Evolutionary conservation across 2,888 invertebrate species (phyloP), one percentile per base, ranked within the genome.

Genomic region (Drosophila sordidula): DNA sequence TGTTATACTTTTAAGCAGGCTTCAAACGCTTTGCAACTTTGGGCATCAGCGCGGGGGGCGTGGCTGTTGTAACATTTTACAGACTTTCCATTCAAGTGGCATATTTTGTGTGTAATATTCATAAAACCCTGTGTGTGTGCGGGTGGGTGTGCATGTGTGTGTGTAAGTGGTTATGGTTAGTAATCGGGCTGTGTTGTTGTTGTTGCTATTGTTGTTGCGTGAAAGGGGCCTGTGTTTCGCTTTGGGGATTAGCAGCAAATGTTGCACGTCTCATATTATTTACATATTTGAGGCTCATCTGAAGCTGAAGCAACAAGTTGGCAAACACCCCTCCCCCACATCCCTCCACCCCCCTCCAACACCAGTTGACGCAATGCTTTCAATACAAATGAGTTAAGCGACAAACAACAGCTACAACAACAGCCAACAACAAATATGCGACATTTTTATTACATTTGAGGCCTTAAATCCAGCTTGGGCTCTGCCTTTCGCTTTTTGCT

Each of bases 31-130:
- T 56, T 39, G 12, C 6, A 29, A 41, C 26, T 29, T 18, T 18
- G 44, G 22, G 44, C 25, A n/a, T 18, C 3, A 29, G 29, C 9
- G 9, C 9, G 29, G 29, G 29, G 38, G 54, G 73, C 52, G 62
- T 57, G 70, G 69, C 55, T 38, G 52, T 8, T 68, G 62, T 63
- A 64, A 42, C 65, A 61, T 65, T 75, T 75, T 64, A 65, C 70
- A 62, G 66, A 55, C 42, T 75, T 74, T 74, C 47, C 74, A 73
- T 73, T 75, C 78, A 75, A 77, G 79, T 76, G 79, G 67, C 71
- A 77, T 79, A 67, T 79, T 75, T 75, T 70, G 70, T 50, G 64
- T 70, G 78, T 78, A 78, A 76, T 76, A 78, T 76, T 78, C 76
- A 76, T 76, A 76, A 76, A 76, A 78, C 47, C 63, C 61, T 36